phyloP scores from a whole-genome alignment of 1,140 invertebrate genomes.

The Pogonus chalceus region DNA sequence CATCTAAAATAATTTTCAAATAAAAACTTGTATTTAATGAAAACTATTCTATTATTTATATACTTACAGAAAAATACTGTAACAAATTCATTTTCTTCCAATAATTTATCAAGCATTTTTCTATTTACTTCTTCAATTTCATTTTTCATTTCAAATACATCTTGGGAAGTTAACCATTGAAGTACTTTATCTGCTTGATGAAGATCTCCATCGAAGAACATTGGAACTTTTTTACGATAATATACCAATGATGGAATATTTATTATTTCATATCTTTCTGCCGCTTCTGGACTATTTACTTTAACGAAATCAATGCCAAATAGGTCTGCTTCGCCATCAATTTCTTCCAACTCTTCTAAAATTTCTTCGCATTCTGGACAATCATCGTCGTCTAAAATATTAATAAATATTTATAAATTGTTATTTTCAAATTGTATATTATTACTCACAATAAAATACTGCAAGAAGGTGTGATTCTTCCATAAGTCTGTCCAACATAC shows the following conservation, averaged over 20 bases:
- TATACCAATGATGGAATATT: conserved; percentile 81
- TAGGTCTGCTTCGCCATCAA: conserved; percentile 86
- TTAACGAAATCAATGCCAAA: conserved; percentile 94
- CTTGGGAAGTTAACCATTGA: conserved; percentile 84
- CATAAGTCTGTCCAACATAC: conserved; percentile 80
- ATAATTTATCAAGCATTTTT: conserved; percentile 87
- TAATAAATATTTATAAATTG: too few relatives aligned
- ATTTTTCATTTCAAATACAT: conserved; percentile 91
- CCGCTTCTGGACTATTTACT: conserved; percentile 74
- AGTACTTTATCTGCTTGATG: conserved; percentile 77
- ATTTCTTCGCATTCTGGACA: conserved; percentile 84
- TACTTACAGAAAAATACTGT: conserved; percentile 91
- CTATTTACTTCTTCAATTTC: conserved; percentile 94
- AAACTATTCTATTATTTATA: conserved; percentile 6
- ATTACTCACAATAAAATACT: conserved; percentile 81
- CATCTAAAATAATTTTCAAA: conserved; percentile 45
- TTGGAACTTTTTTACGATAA: conserved; percentile 77
- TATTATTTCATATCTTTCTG: conserved; percentile 69
- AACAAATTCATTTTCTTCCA: conserved; percentile 90
- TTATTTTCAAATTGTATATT: conserved; percentile 6
- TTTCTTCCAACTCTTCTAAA: conserved; percentile 79
- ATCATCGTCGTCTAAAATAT: conserved; percentile 70
- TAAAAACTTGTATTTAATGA: conserved; percentile 6
- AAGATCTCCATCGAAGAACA: conserved; percentile 85
- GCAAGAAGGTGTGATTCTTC: conserved; percentile 81